Conservation (phyloP, 2,113 vertebrate species). For the Sprattus sprattus region DNA sequence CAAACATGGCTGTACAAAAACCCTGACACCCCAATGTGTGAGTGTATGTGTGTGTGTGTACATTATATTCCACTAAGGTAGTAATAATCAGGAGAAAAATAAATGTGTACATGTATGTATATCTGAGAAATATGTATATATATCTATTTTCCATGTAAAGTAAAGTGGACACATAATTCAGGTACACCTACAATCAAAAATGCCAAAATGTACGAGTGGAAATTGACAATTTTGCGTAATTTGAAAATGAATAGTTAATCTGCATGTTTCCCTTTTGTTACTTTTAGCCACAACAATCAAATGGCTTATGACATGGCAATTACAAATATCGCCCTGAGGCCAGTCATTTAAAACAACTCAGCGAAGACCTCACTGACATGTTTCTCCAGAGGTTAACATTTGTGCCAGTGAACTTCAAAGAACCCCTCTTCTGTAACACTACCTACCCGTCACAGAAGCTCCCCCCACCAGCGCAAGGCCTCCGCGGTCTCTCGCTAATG, state of each 20-base stretch:
- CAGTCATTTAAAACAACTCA: background rate
- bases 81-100: background rate
- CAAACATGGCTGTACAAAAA: conserved; percentile 12
- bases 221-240: too few species aligned
- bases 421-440: background rate
- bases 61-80: background rate
- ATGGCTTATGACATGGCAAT: too few species aligned
- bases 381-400: background rate
- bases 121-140: too few species aligned
- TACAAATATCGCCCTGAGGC: too few species aligned
- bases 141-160: too few species aligned
- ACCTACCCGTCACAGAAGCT: background rate
- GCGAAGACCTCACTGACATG: background rate
- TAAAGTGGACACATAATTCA: too few species aligned
- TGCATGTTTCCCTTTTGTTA: too few species aligned
- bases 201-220: too few species aligned
- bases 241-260: too few species aligned
- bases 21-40: background rate
- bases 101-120: too few species aligned
- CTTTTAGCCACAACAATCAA: too few species aligned
- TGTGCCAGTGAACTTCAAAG: background rate
- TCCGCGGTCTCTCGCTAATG: background rate
- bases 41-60: background rate
- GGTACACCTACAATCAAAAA: too few species aligned
- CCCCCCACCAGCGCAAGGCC: background rate